These are phyloP conservation scores for Holotrichia oblita DNA, from an alignment of 1,140 invertebrate genomes.

Conservation along the genomic window DNA sequence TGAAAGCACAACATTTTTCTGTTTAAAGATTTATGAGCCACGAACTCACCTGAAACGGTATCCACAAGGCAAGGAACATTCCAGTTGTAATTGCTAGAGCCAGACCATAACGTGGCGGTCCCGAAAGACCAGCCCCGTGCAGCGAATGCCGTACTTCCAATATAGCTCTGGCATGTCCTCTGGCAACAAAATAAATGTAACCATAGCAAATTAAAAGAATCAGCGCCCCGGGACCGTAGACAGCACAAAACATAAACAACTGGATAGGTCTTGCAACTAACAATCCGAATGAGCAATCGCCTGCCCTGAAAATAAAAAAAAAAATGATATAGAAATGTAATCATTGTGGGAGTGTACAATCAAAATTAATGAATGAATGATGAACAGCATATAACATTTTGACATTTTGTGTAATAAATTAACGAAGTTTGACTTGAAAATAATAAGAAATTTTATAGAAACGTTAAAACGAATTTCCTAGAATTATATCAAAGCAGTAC, in stretches of 20 bases:
- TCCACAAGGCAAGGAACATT: slow-evolving; percentile 71
- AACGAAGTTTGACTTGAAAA: too few relatives aligned
- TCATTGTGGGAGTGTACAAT: too few relatives aligned
- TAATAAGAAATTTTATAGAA: too few relatives aligned
- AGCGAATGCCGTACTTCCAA: slow-evolving; percentile 70
- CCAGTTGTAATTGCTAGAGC: slow-evolving; percentile 72
- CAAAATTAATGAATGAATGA: too few relatives aligned
- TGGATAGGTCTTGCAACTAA: slow-evolving; percentile 64
- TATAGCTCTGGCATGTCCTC: slow-evolving; percentile 72
- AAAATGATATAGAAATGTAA: too few relatives aligned
- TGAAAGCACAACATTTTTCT: too few relatives aligned
- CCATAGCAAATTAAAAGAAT: slow-evolving; percentile 71
- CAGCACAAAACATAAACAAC: slow-evolving; percentile 65
- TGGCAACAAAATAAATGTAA: slow-evolving; percentile 73
- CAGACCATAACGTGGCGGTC: slow-evolving; percentile 69
- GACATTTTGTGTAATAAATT: too few relatives aligned
- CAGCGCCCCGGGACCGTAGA: slow-evolving; percentile 68
- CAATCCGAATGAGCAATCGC: slow-evolving; percentile 62
- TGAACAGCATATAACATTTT: too few relatives aligned
- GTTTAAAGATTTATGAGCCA: not conserved
- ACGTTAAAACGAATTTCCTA: too few relatives aligned
- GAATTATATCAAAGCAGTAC: too few relatives aligned
- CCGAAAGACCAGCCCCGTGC: slow-evolving; percentile 41
- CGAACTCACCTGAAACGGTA: slow-evolving; percentile 69
- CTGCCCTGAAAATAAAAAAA: slow-evolving; percentile 54